Conservation (phyloP, 64 coral and sea anemone genomes). For the Stichodactyla helianthus region DNA sequence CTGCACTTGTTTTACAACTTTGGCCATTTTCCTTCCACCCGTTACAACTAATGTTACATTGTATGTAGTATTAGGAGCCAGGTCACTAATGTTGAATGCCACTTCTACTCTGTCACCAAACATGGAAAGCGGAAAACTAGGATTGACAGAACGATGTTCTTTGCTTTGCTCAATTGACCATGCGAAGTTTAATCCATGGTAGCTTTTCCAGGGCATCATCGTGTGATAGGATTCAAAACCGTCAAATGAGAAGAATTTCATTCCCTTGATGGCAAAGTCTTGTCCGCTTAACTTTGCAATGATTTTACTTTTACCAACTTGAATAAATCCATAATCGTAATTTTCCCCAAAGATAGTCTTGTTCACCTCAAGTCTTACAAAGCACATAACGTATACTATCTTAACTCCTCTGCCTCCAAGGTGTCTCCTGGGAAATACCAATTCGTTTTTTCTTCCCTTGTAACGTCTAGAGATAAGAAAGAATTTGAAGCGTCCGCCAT, state of each 20-base stretch:
- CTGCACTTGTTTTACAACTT: neutral
- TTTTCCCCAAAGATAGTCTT: neutral
- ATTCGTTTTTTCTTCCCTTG: neutral
- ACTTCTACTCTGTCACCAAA: neutral
- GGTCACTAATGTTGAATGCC: neutral
- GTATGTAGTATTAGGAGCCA: neutral
- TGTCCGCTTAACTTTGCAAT: neutral
- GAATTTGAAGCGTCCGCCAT: neutral
- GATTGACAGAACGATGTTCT: neutral
- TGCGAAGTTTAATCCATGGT: neutral
- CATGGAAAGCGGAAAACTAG: neutral
- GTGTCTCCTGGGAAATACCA: neutral
- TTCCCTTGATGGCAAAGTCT: neutral
- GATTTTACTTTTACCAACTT: neutral
- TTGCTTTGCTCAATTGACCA: neutral
- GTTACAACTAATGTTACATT: neutral
- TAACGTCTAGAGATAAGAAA: neutral
- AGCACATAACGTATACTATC: neutral
- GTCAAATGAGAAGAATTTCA: neutral
- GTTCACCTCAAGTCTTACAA: neutral
- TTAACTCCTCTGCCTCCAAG: neutral
- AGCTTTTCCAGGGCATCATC: neutral
- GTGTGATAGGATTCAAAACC: neutral
- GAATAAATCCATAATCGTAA: constrained; percentile 17
- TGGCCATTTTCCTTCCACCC: neutral